Conservation (phyloP, 2,888 invertebrate species). For the Gastracanthus pulcherrimus region DNA sequence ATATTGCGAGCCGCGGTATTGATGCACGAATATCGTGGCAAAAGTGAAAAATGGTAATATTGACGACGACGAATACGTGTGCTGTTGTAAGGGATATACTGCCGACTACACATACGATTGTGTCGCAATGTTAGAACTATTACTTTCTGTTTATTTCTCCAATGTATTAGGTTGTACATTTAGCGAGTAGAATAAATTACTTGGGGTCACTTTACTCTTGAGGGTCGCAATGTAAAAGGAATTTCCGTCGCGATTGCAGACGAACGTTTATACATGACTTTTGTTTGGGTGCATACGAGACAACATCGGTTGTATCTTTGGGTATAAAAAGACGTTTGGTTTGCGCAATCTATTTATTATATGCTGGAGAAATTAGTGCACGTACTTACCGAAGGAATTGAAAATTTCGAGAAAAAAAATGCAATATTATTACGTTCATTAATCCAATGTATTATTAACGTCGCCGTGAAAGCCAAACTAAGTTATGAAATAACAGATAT, state of each 20-base stretch:
- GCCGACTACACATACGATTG: neutral
- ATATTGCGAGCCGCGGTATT: neutral
- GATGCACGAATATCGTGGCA: no score
- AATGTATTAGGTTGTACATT: conserved; percentile 16
- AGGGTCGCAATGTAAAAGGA: neutral
- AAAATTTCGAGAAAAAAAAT: conserved; percentile 1
- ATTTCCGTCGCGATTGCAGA: neutral
- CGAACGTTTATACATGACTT: conserved; percentile 7
- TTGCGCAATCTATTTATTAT: neutral
- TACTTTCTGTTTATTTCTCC: neutral
- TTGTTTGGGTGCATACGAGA: neutral
- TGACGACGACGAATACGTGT: no score
- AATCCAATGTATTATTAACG: conserved; percentile 19
- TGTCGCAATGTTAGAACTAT: neutral
- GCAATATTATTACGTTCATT: neutral
- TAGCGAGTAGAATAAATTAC: conserved; percentile 21
- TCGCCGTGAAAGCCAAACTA: conserved; percentile 44
- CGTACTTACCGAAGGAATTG: neutral
- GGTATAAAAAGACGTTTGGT: neutral
- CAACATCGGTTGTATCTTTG: neutral
- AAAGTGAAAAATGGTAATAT: no score
- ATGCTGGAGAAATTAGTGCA: neutral
- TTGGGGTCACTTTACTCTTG: conserved; percentile 28
- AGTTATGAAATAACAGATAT: conserved; percentile 40
- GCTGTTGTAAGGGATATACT: neutral